Evolutionary conservation across 1,140 invertebrate genomes (phyloP).

Genomic region (Ostrea denselamellosa): DNA sequence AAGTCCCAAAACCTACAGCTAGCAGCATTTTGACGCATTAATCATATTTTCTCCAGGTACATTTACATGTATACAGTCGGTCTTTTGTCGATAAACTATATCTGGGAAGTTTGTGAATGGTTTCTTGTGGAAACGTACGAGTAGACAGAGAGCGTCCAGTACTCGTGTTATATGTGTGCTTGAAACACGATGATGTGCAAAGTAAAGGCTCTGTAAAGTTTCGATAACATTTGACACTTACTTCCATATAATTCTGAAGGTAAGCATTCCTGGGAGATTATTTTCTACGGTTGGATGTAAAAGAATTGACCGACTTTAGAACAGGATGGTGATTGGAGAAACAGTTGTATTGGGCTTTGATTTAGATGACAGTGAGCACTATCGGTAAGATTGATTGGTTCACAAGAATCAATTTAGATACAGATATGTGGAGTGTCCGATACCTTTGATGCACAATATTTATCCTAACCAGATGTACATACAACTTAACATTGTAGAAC

Average conservation of each 20-base stretch:
- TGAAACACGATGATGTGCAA: too few relatives aligned
- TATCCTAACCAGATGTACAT: slow-evolving; percentile 29
- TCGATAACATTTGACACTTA: not conserved
- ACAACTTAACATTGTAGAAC: slow-evolving; percentile 24
- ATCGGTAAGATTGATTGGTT: slow-evolving; percentile 10
- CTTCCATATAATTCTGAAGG: not conserved
- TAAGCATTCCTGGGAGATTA: not conserved
- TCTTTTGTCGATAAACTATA: too few relatives aligned
- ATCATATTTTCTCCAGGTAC: too few relatives aligned
- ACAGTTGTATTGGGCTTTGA: slow-evolving; percentile 1
- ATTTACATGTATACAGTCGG: too few relatives aligned
- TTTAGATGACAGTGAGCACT: slow-evolving; percentile 16
- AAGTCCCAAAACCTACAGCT: too few relatives aligned
- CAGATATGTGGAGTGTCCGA: not conserved
- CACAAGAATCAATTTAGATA: slow-evolving; percentile 16
- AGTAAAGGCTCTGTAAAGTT: not conserved
- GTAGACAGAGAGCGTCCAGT: too few relatives aligned
- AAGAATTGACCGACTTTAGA: not conserved
- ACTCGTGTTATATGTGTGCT: too few relatives aligned
- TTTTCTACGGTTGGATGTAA: not conserved
- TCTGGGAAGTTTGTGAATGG: too few relatives aligned
- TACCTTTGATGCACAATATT: slow-evolving; percentile 36
- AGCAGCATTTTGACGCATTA: too few relatives aligned
- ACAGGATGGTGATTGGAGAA: not conserved
- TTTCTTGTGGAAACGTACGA: too few relatives aligned